A percentile compares a stretch with the other conserved stretches of the same genome.
Conservation (phyloP, 2,113 vertebrate genomes). For the Hiodon tergisus region DNA sequence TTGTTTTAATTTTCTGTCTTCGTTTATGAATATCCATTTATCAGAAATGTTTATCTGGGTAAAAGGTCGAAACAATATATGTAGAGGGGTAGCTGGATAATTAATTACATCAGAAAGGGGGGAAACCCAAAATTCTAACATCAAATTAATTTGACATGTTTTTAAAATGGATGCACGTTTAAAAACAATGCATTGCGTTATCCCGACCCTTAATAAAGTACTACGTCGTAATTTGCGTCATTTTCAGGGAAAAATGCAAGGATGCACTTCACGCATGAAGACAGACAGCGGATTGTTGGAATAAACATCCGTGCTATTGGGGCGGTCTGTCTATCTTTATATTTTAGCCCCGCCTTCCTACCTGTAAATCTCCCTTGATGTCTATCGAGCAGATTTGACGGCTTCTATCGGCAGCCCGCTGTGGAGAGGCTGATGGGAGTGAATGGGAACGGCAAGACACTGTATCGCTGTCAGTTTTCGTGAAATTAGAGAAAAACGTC, state of each 20-base stretch:
- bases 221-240: conserved; percentile 44
- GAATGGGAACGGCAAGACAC: conserved; percentile 48
- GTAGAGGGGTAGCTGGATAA: too few species aligned
- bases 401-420: conserved; percentile 52
- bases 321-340: conserved; percentile 54
- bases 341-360: conserved; percentile 62
- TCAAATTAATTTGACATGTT: too few species aligned
- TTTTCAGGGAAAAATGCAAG: conserved; percentile 32
- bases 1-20: too few species aligned
- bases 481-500: conserved; percentile 36
- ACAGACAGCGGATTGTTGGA: conserved; percentile 23
- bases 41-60: too few species aligned
- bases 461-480: conserved; percentile 39
- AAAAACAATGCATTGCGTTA: too few species aligned
- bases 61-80: too few species aligned
- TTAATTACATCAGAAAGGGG: too few species aligned
- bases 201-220: too few species aligned
- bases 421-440: conserved; percentile 40
- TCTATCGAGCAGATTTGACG: conserved; percentile 57
- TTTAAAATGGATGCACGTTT: too few species aligned
- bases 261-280: conserved; percentile 10
- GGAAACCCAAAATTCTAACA: too few species aligned
- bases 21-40: too few species aligned
- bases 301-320: conserved; percentile 30
- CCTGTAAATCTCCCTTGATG: conserved; percentile 59